Conservation (phyloP, 1,140 invertebrate species). For the Metopolophium dirhodum region DNA sequence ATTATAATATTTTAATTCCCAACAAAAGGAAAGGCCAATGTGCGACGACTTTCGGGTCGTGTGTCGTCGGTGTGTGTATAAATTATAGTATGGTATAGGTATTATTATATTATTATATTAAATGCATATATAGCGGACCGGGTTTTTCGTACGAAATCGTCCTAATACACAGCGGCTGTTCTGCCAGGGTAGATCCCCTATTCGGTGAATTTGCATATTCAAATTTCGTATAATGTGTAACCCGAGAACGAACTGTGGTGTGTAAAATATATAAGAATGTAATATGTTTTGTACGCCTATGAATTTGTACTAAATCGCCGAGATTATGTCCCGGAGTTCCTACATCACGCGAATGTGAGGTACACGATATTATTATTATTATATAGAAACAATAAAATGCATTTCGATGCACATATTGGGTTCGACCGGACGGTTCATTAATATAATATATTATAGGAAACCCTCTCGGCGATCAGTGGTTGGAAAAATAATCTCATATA, state of each 20-base stretch:
- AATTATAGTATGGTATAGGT: background rate
- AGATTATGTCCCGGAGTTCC: background rate
- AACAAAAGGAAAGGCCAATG: background rate
- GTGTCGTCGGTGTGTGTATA: background rate
- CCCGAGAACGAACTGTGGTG: background rate
- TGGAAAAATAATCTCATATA: background rate
- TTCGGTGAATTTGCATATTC: background rate
- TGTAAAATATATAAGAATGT: constrained; percentile 13
- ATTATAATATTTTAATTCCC: background rate
- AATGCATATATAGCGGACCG: background rate
- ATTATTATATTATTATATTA: constrained; percentile 1
- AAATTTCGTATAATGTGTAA: constrained; percentile 10
- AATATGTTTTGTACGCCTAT: background rate
- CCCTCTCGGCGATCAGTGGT: background rate
- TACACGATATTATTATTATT: background rate
- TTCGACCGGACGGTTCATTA: background rate
- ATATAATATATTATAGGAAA: background rate
- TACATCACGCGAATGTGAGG: background rate
- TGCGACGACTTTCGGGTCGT: background rate
- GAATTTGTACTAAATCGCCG: background rate
- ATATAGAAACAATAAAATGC: background rate
- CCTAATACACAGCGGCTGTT: background rate
- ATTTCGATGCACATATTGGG: background rate
- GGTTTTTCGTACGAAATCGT: constrained; percentile 2
- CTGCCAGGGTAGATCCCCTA: background rate